phyloP scores from a whole-genome alignment of 1,140 invertebrate species.

The Trichoplusia ni region DNA sequence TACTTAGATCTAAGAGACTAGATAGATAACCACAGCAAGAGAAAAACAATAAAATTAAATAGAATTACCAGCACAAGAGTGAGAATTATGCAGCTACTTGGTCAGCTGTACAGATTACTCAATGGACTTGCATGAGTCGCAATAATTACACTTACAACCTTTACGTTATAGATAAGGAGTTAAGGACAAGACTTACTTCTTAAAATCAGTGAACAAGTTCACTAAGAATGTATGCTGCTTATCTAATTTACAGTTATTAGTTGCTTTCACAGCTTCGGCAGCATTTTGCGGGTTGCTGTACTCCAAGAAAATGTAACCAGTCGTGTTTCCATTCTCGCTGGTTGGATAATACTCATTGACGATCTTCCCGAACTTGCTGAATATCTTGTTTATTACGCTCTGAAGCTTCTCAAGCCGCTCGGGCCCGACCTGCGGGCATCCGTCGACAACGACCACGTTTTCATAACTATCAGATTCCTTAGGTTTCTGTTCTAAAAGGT shows the following conservation, averaged over 20 bases:
- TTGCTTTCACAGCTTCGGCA: slow-evolving; percentile 91
- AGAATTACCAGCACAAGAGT: too few relatives aligned
- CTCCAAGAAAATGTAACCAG: slow-evolving; percentile 97
- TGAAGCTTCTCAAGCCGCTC: slow-evolving; percentile 96
- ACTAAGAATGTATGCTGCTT: slow-evolving; percentile 97
- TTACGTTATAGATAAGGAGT: too few relatives aligned
- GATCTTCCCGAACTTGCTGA: slow-evolving; percentile 94
- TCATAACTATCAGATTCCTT: slow-evolving; percentile 97
- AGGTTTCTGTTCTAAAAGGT: slow-evolving; percentile 93
- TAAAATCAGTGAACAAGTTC: slow-evolving; percentile 98
- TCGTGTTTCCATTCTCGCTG: slow-evolving; percentile 90
- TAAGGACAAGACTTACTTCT: slow-evolving; percentile 85
- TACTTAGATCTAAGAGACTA: too few relatives aligned
- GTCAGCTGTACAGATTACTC: too few relatives aligned
- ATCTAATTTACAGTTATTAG: slow-evolving; percentile 97
- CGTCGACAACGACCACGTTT: slow-evolving; percentile 97
- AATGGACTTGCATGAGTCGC: neutral
- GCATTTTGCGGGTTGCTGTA: slow-evolving; percentile 92
- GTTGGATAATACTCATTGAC: slow-evolving; percentile 95
- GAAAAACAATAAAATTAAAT: too few relatives aligned
- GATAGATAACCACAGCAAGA: too few relatives aligned
- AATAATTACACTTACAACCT: neutral
- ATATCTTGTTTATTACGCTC: slow-evolving; percentile 95
- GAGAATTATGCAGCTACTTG: too few relatives aligned
- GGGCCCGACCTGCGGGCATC: slow-evolving; percentile 96